phyloP scores from a whole-genome alignment of 35 echinoderm and acorn worm species.

The Amphiura filiformis region DNA sequence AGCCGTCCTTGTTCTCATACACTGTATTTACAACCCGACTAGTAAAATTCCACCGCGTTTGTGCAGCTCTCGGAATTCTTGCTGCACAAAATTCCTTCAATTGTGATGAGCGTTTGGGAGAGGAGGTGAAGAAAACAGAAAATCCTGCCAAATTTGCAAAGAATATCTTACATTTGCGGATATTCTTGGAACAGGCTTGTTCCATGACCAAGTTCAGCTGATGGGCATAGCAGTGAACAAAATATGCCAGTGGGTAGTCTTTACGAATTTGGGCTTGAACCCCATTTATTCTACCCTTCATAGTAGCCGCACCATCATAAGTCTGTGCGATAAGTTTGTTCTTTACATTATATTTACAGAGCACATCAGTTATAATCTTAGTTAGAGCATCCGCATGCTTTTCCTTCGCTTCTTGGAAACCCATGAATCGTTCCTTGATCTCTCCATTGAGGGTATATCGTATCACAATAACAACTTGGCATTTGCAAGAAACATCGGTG shows the following conservation, averaged over 20 bases:
- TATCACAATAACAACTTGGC: background rate
- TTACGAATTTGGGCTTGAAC: background rate
- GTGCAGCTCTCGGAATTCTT: conserved; percentile 4
- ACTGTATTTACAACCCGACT: background rate
- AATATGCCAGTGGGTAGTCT: conserved; percentile 6
- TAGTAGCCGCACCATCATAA: conserved; percentile 12
- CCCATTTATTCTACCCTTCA: background rate
- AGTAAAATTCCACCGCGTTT: background rate
- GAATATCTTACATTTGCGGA: background rate
- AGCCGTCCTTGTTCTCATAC: background rate
- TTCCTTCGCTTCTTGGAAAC: background rate
- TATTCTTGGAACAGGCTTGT: background rate
- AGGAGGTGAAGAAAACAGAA: background rate
- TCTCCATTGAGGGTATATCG: background rate
- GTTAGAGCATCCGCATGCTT: background rate
- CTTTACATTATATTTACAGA: background rate
- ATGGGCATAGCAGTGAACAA: background rate
- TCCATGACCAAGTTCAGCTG: background rate
- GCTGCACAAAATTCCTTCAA: background rate
- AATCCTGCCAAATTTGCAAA: conserved; percentile 1
- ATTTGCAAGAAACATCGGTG: background rate
- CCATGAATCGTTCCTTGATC: background rate
- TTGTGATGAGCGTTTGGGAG: background rate
- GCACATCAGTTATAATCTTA: background rate
- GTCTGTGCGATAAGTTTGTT: background rate